Percentiles rank a stretch among this genome's conserved stretches.
Conservation (phyloP, 2,113 vertebrate species). For the Ammodytes dubius region DNA sequence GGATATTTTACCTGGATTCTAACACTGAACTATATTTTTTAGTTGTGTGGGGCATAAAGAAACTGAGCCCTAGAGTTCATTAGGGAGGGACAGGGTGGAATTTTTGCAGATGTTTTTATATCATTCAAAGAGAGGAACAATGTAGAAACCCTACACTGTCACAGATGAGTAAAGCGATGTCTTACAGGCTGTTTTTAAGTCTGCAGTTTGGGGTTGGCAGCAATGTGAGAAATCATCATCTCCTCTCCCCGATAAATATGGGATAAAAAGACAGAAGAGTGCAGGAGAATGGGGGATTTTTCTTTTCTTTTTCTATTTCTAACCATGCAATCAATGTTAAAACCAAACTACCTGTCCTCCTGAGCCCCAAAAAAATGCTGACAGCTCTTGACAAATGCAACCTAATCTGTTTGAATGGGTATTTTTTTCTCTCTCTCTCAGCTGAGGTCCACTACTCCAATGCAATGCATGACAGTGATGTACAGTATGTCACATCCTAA, state of each 20-base stretch:
- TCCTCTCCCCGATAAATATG: too few species aligned
- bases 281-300: too few species aligned
- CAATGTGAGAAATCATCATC: slow-evolving; percentile 31
- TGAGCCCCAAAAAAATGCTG: slow-evolving; percentile 47
- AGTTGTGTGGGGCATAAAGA: neutral
- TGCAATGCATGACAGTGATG: slow-evolving; percentile 70
- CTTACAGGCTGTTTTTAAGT: slow-evolving; percentile 46
- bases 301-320: slow-evolving; percentile 22
- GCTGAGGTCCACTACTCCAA: slow-evolving; percentile 25
- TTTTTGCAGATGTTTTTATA: slow-evolving; percentile 38
- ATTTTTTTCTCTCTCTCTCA: slow-evolving; percentile 6
- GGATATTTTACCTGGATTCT: slow-evolving; percentile 25
- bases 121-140: slow-evolving; percentile 38
- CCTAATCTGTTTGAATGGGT: slow-evolving; percentile 19
- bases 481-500: slow-evolving; percentile 59
- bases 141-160: slow-evolving; percentile 24
- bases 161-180: slow-evolving; percentile 32
- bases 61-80: neutral
- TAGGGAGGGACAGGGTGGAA: slow-evolving; percentile 11
- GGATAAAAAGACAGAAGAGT: too few species aligned
- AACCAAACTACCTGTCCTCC: slow-evolving; percentile 62
- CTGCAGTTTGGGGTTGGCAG: slow-evolving; percentile 39
- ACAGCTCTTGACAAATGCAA: slow-evolving; percentile 49
- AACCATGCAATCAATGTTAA: slow-evolving; percentile 71
- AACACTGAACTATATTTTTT: slow-evolving; percentile 13